Evolutionary conservation across 2,888 invertebrate genomes (phyloP).

Genomic region (Phasia obesa): DNA sequence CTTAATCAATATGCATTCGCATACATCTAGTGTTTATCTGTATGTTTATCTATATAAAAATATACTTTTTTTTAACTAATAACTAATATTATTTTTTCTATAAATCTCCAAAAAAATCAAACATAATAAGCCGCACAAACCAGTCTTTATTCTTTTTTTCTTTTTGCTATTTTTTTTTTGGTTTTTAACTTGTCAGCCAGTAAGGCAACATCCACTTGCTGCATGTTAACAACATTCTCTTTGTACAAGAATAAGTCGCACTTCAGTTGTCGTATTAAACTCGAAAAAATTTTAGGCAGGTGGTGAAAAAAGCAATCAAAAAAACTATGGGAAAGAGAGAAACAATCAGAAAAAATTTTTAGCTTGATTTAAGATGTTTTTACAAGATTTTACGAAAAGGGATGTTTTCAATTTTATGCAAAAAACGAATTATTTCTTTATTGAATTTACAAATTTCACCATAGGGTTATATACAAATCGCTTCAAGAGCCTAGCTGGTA

Average conservation of each 20-base stretch:
- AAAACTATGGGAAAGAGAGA: neutral
- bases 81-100: neutral
- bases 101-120: slow-evolving; percentile 50
- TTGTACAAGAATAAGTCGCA: slow-evolving; percentile 27
- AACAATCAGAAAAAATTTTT: no score
- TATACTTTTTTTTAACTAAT: no score
- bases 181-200: slow-evolving; percentile 68
- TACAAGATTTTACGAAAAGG: no score
- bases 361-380: no score
- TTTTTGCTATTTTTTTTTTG: neutral
- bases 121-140: slow-evolving; percentile 64
- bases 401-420: no score
- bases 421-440: no score
- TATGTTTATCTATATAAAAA: no score
- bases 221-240: slow-evolving; percentile 54
- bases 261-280: neutral
- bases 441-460: no score
- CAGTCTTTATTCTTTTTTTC: slow-evolving; percentile 49
- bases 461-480: no score
- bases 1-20: no score
- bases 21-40: no score
- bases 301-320: slow-evolving; percentile 2
- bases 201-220: slow-evolving; percentile 69
- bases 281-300: slow-evolving; percentile 25
- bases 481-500: no score